Evolutionary conservation across 2,888 invertebrate species (phyloP).

Genomic region (Folsomia manolachei): DNA sequence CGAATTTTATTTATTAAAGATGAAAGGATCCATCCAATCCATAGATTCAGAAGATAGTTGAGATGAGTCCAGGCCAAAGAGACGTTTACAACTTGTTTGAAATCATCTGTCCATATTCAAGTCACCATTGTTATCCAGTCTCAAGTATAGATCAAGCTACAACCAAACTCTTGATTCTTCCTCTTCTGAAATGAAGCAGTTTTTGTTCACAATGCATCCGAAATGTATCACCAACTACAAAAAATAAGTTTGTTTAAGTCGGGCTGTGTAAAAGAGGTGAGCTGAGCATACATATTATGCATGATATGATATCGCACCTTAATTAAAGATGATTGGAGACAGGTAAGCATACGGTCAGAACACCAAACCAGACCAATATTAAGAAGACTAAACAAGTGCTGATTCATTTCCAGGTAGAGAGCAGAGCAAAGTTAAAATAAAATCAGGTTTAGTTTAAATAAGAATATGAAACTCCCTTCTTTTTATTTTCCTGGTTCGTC

Average conservation of each 20-base stretch:
- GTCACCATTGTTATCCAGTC: constrained; percentile 10
- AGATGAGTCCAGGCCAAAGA: too few relatives aligned
- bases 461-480: constrained; percentile 14
- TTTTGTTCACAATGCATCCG: not conserved
- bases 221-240: not conserved
- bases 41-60: too few relatives aligned
- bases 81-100: constrained; percentile 37
- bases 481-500: constrained; percentile 25
- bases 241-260: not conserved
- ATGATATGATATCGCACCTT: not conserved
- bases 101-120: constrained; percentile 28
- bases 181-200: not conserved
- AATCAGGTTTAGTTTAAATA: too few relatives aligned
- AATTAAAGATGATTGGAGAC: not conserved
- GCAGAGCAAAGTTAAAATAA: too few relatives aligned
- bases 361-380: not conserved
- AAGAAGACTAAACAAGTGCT: constrained; percentile 33
- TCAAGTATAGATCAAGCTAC: constrained; percentile 3
- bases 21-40: not conserved
- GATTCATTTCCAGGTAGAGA: constrained; percentile 37
- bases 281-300: not conserved
- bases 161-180: not conserved
- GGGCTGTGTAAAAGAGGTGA: not conserved
- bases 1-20: constrained; percentile 27
- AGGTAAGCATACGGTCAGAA: not conserved